Conservation (phyloP, 2,113 vertebrate genomes). For the Chunga burmeisteri region DNA sequence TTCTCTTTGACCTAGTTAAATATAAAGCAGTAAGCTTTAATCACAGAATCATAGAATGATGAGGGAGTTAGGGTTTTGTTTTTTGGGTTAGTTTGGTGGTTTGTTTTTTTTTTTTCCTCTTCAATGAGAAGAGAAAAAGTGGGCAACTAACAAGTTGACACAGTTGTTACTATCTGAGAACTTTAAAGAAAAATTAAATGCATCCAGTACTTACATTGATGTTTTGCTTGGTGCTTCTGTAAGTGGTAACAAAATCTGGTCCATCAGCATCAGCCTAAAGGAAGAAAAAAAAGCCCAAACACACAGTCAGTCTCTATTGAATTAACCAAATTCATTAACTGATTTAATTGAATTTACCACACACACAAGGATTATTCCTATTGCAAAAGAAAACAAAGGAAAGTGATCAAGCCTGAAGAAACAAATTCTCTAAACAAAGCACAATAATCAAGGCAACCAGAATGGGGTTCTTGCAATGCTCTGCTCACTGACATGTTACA, state of each 20-base stretch:
- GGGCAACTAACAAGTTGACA: background rate
- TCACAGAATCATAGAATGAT: background rate
- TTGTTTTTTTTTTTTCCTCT: background rate
- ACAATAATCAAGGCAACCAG: background rate
- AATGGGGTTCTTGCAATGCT: background rate
- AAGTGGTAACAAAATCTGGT: conserved; percentile 82
- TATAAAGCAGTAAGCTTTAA: background rate
- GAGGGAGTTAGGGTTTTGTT: background rate
- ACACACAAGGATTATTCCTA: background rate
- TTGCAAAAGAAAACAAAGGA: background rate
- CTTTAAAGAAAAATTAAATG: background rate
- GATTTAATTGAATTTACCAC: background rate
- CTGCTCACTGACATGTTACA: background rate
- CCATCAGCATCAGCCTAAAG: conserved; percentile 84
- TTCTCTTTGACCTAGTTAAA: background rate
- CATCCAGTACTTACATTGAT: conserved; percentile 78
- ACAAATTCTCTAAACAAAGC: background rate
- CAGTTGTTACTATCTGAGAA: background rate
- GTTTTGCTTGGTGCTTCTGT: conserved; percentile 84
- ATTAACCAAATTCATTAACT: background rate
- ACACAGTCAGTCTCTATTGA: background rate
- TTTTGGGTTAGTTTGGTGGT: background rate
- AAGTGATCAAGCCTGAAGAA: background rate
- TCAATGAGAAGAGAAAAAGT: background rate
- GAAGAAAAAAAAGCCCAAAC: background rate